Percentiles rank a stretch among this genome's conserved stretches.
Evolutionary conservation across 2,888 invertebrate species (phyloP).

Genomic region (Sacculina carcini): DNA sequence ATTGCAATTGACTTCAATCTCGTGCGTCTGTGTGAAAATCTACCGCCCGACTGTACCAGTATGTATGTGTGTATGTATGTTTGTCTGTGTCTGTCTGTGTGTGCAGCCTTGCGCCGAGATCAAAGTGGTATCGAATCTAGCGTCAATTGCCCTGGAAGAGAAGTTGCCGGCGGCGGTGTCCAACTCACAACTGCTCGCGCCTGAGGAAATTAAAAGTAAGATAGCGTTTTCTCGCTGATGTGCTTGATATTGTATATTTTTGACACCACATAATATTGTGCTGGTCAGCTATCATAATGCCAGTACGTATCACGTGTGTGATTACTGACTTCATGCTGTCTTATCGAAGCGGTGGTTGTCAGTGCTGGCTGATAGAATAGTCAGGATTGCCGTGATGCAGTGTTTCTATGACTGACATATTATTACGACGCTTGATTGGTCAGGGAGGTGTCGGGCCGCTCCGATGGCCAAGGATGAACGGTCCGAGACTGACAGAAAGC

Average conservation of each 20-base stretch:
- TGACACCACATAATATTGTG: no score
- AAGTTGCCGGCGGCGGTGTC: constrained; percentile 71
- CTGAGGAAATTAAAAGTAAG: constrained; percentile 46
- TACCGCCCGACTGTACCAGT: no score
- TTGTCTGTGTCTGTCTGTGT: not conserved
- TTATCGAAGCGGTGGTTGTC: no score
- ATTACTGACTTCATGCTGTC: no score
- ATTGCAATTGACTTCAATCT: no score
- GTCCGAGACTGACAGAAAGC: constrained; percentile 57
- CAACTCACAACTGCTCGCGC: constrained; percentile 59
- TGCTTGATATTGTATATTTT: constrained; percentile 2
- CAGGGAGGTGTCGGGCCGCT: constrained; percentile 20
- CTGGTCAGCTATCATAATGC: no score
- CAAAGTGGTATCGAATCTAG: constrained; percentile 65
- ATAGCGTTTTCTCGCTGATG: not conserved
- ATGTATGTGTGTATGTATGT: not conserved
- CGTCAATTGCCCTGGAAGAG: constrained; percentile 80
- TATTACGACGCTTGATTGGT: no score
- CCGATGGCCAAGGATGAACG: constrained; percentile 47
- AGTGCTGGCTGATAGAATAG: no score
- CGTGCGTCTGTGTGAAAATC: no score
- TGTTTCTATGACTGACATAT: not conserved
- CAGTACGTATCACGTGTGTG: no score
- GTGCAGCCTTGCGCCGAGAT: constrained; percentile 48
- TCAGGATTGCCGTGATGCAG: no score